Evolutionary conservation across 2,113 vertebrate species (phyloP).

Genomic region (Scolopax mira): DNA sequence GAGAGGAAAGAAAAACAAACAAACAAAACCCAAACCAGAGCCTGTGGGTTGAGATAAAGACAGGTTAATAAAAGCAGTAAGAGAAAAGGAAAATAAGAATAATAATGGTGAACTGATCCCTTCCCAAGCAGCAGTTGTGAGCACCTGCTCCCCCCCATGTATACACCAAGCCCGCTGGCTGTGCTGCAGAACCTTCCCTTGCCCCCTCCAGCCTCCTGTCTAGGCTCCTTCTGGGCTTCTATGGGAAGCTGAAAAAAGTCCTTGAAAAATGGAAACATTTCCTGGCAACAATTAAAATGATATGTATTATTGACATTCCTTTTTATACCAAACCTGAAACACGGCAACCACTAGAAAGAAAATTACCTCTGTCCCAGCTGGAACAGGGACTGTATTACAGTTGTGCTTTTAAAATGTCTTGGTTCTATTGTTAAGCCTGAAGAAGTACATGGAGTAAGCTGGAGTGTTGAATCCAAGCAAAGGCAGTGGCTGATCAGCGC

Average conservation of each 20-base stretch:
- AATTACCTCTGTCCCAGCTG: not conserved
- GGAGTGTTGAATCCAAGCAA: not conserved
- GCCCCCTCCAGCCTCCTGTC: not conserved
- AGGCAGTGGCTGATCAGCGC: not conserved
- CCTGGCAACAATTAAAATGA: not conserved
- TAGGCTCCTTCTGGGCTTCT: not conserved
- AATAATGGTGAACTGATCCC: not conserved
- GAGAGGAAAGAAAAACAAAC: not conserved
- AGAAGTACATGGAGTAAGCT: not conserved
- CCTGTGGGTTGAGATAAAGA: not conserved
- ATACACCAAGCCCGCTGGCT: not conserved
- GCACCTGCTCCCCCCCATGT: not conserved
- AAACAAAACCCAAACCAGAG: too few relatives aligned
- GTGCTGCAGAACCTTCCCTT: not conserved
- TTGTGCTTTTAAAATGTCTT: not conserved
- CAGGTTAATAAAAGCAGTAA: not conserved
- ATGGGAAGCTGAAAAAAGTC: not conserved
- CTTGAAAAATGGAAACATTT: not conserved
- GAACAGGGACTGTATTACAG: not conserved
- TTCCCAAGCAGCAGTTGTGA: not conserved
- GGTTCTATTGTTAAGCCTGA: not conserved
- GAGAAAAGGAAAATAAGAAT: not conserved
- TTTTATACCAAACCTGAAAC: not conserved
- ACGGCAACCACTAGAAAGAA: not conserved
- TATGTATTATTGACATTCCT: not conserved